Evolutionary conservation across 2,113 vertebrate species (phyloP).

Genomic region (Tamias sibiricus): DNA sequence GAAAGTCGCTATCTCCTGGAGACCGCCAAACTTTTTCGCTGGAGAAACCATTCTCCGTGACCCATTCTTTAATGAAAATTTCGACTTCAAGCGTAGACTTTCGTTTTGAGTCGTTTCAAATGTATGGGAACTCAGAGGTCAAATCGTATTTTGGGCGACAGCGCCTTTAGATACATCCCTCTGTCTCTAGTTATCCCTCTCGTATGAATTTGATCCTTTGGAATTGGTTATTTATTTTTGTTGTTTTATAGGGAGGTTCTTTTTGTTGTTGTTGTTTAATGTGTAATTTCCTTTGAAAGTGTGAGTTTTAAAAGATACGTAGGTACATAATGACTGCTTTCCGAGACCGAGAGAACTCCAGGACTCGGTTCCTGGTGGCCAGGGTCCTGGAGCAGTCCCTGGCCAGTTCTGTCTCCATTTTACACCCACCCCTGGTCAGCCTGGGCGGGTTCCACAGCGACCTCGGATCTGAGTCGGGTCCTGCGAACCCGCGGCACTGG

Average conservation of each 20-base stretch:
- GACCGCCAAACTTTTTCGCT: neutral
- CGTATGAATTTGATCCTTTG: neutral
- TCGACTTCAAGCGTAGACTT: neutral
- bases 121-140: neutral
- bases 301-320: neutral
- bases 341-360: too few species aligned
- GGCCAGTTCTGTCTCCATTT: neutral
- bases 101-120: constrained; percentile 51
- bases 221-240: constrained; percentile 7
- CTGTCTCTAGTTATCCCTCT: neutral
- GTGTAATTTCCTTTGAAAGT: neutral
- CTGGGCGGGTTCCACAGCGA: neutral
- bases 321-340: neutral
- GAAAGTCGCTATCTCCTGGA: neutral
- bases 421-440: neutral
- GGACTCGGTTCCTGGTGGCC: neutral
- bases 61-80: neutral
- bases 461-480: neutral
- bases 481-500: accelerated
- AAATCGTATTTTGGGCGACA: neutral
- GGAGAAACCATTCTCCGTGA: neutral
- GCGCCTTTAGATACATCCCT: neutral
- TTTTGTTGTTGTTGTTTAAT: neutral
- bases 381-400: neutral
- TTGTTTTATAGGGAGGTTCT: constrained; percentile 4